Conservation (phyloP, 2,113 vertebrate species). For the Petrocephalus zakoni region DNA sequence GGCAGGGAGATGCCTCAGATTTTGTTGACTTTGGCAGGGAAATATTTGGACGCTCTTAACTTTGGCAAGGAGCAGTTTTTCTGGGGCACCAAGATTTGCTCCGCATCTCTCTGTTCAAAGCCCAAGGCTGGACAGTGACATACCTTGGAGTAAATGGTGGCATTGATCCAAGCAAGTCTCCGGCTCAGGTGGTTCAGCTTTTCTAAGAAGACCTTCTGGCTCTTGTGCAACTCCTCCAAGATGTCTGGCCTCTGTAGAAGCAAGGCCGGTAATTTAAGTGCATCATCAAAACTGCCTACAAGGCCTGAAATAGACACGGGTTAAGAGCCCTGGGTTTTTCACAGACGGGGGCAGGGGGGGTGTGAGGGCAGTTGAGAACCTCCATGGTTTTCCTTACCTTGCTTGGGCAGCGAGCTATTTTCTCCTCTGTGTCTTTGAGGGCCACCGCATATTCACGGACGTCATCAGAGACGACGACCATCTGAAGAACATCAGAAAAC, state of each 20-base stretch:
- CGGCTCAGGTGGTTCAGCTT: conserved; percentile 94
- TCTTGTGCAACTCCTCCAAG: conserved; percentile 83
- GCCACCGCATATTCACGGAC: conserved; percentile 91
- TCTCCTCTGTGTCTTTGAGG: conserved; percentile 92
- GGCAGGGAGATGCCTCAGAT: neutral
- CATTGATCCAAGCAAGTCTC: conserved; percentile 93
- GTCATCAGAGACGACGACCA: conserved; percentile 96
- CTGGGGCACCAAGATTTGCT: neutral
- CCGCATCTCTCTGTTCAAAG: neutral
- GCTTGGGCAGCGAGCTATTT: conserved; percentile 81
- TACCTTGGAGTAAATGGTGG: conserved; percentile 98
- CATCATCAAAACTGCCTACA: neutral
- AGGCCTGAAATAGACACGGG: neutral
- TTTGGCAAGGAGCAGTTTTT: neutral
- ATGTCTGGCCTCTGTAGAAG: conserved; percentile 80
- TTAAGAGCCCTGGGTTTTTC: neutral
- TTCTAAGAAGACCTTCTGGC: conserved; percentile 91
- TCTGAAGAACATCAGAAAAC: conserved; percentile 57
- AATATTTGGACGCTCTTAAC: neutral
- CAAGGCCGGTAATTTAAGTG: neutral
- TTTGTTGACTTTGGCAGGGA: neutral
- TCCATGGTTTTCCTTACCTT: conserved; percentile 56
- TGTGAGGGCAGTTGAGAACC: neutral
- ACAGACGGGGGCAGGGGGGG: neutral
- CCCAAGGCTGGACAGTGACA: neutral